These are phyloP conservation scores for Spialia ferax DNA, from an alignment of 2,888 invertebrate species.

Conservation along the genomic window DNA sequence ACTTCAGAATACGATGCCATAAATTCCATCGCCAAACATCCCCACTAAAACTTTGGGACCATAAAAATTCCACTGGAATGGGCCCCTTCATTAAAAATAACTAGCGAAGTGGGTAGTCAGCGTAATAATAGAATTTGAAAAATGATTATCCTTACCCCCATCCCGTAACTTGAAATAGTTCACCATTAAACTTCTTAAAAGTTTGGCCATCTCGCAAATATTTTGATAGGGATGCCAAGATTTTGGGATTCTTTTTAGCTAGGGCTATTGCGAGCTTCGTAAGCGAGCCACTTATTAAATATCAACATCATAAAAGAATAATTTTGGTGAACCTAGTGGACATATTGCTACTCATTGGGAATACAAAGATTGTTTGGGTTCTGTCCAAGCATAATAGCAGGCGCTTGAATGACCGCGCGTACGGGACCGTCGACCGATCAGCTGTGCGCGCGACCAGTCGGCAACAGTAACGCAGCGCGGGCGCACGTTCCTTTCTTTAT, in stretches of 20 bases:
- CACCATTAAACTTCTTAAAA: slow-evolving; percentile 10
- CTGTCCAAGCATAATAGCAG: too few species aligned
- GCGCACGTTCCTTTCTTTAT: too few species aligned
- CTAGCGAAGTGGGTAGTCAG: slow-evolving; percentile 52
- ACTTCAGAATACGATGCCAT: slow-evolving; percentile 33
- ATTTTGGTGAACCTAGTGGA: too few species aligned
- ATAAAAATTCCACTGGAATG: slow-evolving; percentile 52
- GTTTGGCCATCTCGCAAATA: slow-evolving; percentile 11
- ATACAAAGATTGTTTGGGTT: too few species aligned
- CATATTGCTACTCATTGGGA: too few species aligned
- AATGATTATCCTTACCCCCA: slow-evolving; percentile 55
- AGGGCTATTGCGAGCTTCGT: not conserved
- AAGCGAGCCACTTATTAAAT: too few species aligned
- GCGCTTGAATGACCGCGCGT: too few species aligned
- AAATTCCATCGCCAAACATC: slow-evolving; percentile 38
- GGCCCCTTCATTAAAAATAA: slow-evolving; percentile 62
- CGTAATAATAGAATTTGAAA: slow-evolving; percentile 62
- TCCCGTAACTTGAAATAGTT: slow-evolving; percentile 26
- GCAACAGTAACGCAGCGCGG: too few species aligned
- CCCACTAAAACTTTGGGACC: slow-evolving; percentile 29
- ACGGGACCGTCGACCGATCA: too few species aligned
- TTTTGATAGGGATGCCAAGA: slow-evolving; percentile 10
- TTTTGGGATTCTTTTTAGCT: not conserved
- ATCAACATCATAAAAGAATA: too few species aligned
- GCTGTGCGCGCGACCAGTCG: too few species aligned